Conservation (phyloP, 2,888 invertebrate species). For the Epinotia demarniana region DNA sequence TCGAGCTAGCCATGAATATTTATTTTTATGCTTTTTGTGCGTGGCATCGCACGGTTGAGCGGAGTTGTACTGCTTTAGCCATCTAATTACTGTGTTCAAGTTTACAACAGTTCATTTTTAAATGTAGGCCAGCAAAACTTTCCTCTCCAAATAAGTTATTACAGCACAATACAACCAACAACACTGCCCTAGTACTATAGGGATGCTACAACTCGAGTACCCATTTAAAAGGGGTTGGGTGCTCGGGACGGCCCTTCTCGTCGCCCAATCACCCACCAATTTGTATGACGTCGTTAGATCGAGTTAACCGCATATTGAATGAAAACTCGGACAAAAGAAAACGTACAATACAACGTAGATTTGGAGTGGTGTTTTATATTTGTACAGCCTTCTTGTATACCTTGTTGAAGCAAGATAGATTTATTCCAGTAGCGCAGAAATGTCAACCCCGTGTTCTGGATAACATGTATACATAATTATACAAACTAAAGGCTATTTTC, state of each 20-base stretch:
- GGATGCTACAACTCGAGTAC: conserved; percentile 41
- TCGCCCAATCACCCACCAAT: conserved; percentile 34
- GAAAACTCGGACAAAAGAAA: not conserved
- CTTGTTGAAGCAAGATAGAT: too few relatives aligned
- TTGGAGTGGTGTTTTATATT: not conserved
- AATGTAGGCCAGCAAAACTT: conserved; percentile 1
- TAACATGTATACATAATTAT: too few relatives aligned
- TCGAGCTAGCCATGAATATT: too few relatives aligned
- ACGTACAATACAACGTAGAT: not conserved
- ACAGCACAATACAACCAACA: conserved; percentile 2
- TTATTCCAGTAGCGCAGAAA: too few relatives aligned
- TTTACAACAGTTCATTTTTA: not conserved
- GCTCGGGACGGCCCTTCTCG: conserved; percentile 31
- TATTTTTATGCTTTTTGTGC: too few relatives aligned
- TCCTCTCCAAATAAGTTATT: conserved; percentile 4
- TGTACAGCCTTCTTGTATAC: too few relatives aligned
- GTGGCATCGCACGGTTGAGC: too few relatives aligned
- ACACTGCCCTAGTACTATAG: conserved; percentile 13
- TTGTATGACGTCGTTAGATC: conserved; percentile 36
- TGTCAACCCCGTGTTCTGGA: too few relatives aligned
- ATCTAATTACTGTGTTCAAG: too few relatives aligned
- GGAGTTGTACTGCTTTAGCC: too few relatives aligned
- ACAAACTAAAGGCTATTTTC: too few relatives aligned
- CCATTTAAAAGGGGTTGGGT: conserved; percentile 34
- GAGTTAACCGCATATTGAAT: conserved; percentile 14